phyloP scores from a whole-genome alignment of 2,113 vertebrate species.

The Ariopsis seemanni region DNA sequence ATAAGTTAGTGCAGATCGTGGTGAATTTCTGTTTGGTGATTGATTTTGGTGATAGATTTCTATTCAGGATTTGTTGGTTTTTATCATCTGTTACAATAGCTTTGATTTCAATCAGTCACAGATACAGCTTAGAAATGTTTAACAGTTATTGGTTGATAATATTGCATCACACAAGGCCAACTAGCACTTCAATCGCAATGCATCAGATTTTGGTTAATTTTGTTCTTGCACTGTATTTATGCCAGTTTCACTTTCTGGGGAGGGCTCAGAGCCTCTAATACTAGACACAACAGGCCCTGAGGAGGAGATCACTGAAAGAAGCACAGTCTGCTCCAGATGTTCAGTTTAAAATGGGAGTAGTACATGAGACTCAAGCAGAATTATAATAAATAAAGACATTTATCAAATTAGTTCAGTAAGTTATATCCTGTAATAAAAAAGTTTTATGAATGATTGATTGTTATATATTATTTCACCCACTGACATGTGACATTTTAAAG shows the following conservation, averaged over 20 bases:
- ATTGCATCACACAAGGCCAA: background rate
- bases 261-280: background rate
- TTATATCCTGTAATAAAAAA: background rate
- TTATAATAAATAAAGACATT: background rate
- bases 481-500: background rate
- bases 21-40: too few relatives aligned
- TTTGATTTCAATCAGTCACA: background rate
- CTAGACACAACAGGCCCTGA: background rate
- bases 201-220: background rate
- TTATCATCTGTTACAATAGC: too few relatives aligned
- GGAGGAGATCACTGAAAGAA: background rate
- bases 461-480: background rate
- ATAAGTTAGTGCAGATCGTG: too few relatives aligned
- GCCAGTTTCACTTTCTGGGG: background rate
- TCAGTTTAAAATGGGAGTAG: background rate
- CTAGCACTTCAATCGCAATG: background rate
- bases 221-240: background rate
- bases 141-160: background rate
- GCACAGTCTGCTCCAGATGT: background rate
- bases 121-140: background rate
- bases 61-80: too few relatives aligned
- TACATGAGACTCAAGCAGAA: background rate
- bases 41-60: too few relatives aligned
- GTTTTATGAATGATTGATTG: background rate
- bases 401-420: background rate